Evolutionary conservation across 2,113 vertebrate species (phyloP), one percentile per base, ranked within the genome.

Genomic region (Natator depressus): DNA sequence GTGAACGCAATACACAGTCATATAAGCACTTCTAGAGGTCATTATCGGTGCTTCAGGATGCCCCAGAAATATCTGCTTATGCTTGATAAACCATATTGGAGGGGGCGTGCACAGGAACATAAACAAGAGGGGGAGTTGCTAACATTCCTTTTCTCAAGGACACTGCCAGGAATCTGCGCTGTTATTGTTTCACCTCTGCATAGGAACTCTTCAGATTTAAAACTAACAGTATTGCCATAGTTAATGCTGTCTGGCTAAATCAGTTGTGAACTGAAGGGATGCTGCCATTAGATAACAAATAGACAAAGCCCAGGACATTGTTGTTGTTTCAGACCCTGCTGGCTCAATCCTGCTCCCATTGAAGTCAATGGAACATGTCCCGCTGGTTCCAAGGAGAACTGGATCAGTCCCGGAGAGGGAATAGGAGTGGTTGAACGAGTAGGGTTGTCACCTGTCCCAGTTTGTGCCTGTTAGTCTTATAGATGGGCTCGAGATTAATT

Each of bases 231-330:
- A 69, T 76, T 76, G 62, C 57, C 38, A 49, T 35, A 7, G n/a
- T 55, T 46, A 24, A 0, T 0, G 38, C n/a, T 95, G 53, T 84
- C 24, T 62, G 65, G 50, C 69, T 92, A 55, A 49, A 85, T 4
- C 0, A 0, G 29, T 10, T 29, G 84, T 65, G 11, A 16, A 5
- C 6, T 49, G 57, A 82, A 55, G 35, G 25, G 22, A 57, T 53
- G 55, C 47, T 46, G 47, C 27, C 24, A 11, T 78, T n/a, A 38
- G 62, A 55, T 65, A 69, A 83, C 17, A 90, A 89, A 82, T 42
- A 59, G 8, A 89, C 0, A 1, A 87, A n/a, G 75, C 19, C 17
- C 25, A 59, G 57, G 47, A 75, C 25, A 49, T 65, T 62, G 17
- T 89, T 75, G 16, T 24, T 38, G 0, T 25, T 91, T 90, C 53